Evolutionary conservation across 2,797 vertebrate species (phyloP).

Genomic region (Etheostoma perlongum): DNA sequence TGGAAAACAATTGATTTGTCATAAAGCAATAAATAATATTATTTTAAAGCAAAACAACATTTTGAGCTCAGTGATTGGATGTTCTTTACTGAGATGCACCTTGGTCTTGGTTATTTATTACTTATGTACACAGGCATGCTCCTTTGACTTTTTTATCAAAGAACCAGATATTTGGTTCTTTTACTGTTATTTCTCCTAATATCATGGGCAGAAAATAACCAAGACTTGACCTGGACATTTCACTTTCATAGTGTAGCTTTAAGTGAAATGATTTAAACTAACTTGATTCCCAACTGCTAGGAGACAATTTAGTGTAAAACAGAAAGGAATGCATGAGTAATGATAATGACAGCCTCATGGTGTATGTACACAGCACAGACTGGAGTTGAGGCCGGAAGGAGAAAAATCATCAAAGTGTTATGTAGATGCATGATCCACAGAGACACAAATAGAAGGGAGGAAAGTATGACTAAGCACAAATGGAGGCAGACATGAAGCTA

Average conservation of each 20-base stretch:
- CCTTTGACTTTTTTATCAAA: not conserved
- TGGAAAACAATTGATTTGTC: not conserved
- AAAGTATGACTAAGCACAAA: conserved; percentile 51
- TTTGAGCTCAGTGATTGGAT: not conserved
- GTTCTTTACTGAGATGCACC: not conserved
- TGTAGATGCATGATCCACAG: conserved; percentile 32
- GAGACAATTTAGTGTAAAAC: conserved; percentile 19
- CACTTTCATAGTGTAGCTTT: conserved; percentile 10
- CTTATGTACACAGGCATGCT: not conserved
- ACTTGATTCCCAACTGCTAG: conserved; percentile 1
- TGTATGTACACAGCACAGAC: conserved; percentile 8
- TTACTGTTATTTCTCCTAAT: not conserved
- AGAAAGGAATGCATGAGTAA: conserved; percentile 6
- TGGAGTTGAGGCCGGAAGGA: conserved; percentile 1
- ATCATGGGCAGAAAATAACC: not conserved
- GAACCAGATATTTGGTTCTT: too few relatives aligned
- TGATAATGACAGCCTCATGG: conserved; percentile 23
- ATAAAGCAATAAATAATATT: not conserved
- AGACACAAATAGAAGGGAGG: conserved; percentile 11
- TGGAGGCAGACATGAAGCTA: conserved; percentile 33
- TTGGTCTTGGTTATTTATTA: not conserved
- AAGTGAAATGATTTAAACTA: conserved; percentile 10
- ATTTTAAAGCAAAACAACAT: not conserved
- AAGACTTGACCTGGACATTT: not conserved
- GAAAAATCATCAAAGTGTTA: conserved; percentile 23